Evolutionary conservation across 2,797 vertebrate genomes (phyloP), one percentile per base, ranked within the genome.

Genomic region (Platalea minor): DNA sequence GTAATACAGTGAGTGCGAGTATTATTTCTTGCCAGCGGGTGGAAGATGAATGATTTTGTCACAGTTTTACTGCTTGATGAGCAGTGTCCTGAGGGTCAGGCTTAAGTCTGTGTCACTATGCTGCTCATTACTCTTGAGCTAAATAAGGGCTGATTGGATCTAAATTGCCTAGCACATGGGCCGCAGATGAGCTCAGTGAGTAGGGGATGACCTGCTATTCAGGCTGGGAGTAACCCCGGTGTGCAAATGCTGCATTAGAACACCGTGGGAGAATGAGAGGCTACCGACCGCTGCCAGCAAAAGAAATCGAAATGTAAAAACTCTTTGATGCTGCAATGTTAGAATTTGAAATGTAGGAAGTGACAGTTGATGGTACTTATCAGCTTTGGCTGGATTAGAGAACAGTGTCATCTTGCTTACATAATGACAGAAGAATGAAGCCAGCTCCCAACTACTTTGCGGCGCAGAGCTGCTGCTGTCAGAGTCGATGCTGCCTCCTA

Each of bases 121-220:
- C 98, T 98, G 98, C 98, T 98, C 98, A 98, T 98, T 98, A 98
- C 98, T 98, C 98, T 98, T 98, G 98, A 98, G 98, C 98, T 98
- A 98, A 98, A 98, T 98, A 98, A 98, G 98, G 98, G 98, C 98
- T 98, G 98, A 98, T 98, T 98, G 98, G 98, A 98, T 98, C 98
- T 98, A 98, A 98, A 98, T 98, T 98, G 98, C 98, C 98, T 98
- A 97, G 98, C 98, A 98, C 98, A 98, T 97, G 98, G 98, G 98
- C 98, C 97, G 94, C 98, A 98, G 98, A 98, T 98, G 98, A 98
- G 98, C 98, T 98, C 98, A 98, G 98, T 98, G 98, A 98, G 98
- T 97, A 98, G 98, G 98, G 98, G 98, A 98, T 98, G 98, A 98
- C 98, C 98, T 98, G 98, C 98, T 98, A 98, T 98, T 98, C 98